Base-by-base conservation (phyloP, 2,888 invertebrate genomes). In the Andrena fulva region DNA sequence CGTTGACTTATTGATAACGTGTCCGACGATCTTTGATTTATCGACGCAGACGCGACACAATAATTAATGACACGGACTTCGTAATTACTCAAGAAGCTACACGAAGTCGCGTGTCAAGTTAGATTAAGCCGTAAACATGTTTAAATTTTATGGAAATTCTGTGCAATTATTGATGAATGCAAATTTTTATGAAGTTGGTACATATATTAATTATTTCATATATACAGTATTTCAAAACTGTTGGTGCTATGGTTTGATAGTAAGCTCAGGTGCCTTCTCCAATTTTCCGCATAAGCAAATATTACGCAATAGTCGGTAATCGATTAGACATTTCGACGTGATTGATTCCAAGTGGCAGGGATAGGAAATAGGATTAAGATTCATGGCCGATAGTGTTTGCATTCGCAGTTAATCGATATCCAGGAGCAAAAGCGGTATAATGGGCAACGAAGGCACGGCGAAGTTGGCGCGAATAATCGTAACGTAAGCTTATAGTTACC, bases 321-420 rank as follows among this genome's bases (percentile, higher is more conserved):
- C 33, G 67, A 68, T 68, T 48, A 48, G 2, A 71, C 48, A 59
- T 12, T 59, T 42, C 27, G n/a, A 66, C 64, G 12, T 72, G 71
- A 81, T 78, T 56, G 69, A 67, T 73, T 60, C 50, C 64, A 7
- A 20, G 33, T 16, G 63, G 72, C 68, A 20, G 24, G 24, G 33
- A 64, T 68, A 50, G 71, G 72, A 72, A 80, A 68, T 67, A 48
- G 68, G 52, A 50, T 62, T 35, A 76, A 50, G 64, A 35, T 67
- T 48, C 42, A 71, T 56, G 67, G 64, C 64, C 50, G 52, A 70
- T 68, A 59, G 50, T 24, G 54, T 67, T 72, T 7, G 31, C 71
- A 50, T 71, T 35, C 50, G 33, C 63, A 59, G 35, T 12, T 60
- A 68, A 82, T 76, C 76, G 76, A 80, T 79, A 70, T 10, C 72